Percentiles rank a stretch among this genome's conserved stretches.
phyloP scores from a whole-genome alignment of 2,888 invertebrate genomes.

The Eurytoma adleriae region DNA sequence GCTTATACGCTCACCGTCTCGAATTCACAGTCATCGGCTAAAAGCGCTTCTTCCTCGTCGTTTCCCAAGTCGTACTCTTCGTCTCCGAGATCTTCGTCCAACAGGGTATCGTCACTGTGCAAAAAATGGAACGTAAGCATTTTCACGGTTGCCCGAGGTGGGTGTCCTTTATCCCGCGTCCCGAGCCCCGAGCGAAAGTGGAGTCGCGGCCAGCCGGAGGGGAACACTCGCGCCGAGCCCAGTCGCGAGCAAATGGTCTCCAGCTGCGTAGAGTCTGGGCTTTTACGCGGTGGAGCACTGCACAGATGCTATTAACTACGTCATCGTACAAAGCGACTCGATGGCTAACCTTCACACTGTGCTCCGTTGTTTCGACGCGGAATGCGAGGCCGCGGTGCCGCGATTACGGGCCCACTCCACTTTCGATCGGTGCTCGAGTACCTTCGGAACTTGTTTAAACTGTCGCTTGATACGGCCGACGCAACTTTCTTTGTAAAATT shows the following conservation, averaged over 20 bases:
- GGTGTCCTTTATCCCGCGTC: not conserved
- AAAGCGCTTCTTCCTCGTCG: slow-evolving; percentile 76
- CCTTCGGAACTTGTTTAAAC: not conserved
- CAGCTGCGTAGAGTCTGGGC: too few relatives aligned
- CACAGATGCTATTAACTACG: slow-evolving; percentile 61
- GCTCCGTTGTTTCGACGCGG: not conserved
- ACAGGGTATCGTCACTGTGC: slow-evolving; percentile 73
- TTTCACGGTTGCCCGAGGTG: not conserved
- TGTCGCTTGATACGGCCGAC: not conserved
- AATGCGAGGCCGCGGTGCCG: not conserved
- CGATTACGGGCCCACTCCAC: not conserved
- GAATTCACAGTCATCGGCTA: slow-evolving; percentile 75
- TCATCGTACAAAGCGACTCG: slow-evolving; percentile 62
- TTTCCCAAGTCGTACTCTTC: slow-evolving; percentile 76
- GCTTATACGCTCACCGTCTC: slow-evolving; percentile 72
- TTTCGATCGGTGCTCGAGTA: not conserved
- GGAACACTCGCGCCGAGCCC: too few relatives aligned
- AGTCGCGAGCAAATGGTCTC: too few relatives aligned
- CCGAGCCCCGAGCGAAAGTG: not conserved
- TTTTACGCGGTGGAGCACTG: not conserved
- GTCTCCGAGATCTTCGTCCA: slow-evolving; percentile 76
- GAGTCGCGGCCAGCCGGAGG: too few relatives aligned
- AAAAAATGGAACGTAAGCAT: slow-evolving; percentile 39
- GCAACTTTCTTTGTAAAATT: slow-evolving; percentile 31
- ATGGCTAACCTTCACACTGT: slow-evolving; percentile 64